These are phyloP conservation scores for Adineta ricciae DNA, from an alignment of 2,888 invertebrate genomes.

Conservation along the genomic window DNA sequence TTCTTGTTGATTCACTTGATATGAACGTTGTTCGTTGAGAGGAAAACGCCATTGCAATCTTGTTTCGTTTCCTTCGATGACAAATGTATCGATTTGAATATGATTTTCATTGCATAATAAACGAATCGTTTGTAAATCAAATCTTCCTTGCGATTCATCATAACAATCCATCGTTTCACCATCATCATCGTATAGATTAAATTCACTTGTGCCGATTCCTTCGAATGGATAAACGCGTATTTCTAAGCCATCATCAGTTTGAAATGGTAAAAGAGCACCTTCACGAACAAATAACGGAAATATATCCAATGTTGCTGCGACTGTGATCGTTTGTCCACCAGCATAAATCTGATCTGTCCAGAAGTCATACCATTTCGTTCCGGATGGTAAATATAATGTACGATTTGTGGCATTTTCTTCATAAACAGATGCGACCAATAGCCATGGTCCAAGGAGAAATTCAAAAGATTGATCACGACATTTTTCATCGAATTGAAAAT, in stretches of 20 bases:
- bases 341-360: too few species aligned
- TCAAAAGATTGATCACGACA: constrained; percentile 20
- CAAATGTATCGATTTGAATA: not conserved
- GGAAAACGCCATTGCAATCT: not conserved
- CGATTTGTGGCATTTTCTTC: constrained; percentile 1
- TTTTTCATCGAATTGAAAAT: not conserved
- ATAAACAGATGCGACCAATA: constrained; percentile 17
- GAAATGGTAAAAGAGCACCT: too few species aligned
- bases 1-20: not conserved
- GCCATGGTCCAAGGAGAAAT: not conserved
- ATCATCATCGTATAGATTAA: not conserved
- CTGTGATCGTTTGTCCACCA: not conserved
- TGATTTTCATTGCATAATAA: not conserved
- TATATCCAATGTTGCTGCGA: not conserved
- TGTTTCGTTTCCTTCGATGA: not conserved
- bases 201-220: not conserved
- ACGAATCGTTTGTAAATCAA: not conserved
- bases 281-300: constrained; percentile 22
- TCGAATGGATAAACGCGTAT: too few species aligned
- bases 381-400: constrained; percentile 1
- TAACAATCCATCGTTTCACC: too few species aligned
- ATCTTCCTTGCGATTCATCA: not conserved
- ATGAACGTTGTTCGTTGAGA: not conserved
- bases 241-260: too few species aligned
- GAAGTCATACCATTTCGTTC: not conserved